Evolutionary conservation across 2,113 vertebrate species (phyloP).

Genomic region (Lipophrys pholis): DNA sequence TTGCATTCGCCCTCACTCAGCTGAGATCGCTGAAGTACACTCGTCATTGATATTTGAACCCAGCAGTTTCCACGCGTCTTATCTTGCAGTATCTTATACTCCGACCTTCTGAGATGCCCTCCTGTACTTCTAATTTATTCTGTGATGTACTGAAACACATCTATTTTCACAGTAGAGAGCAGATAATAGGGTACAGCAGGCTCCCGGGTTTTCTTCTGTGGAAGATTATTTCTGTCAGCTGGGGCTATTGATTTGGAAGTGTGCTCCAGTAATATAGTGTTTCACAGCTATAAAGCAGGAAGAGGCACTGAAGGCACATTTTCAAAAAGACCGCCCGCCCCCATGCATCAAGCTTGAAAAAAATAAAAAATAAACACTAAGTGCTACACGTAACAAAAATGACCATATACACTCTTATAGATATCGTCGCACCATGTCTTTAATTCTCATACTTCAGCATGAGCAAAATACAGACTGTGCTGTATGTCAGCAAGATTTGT

Average conservation of each 20-base stretch:
- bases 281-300: neutral
- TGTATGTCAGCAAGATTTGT: too few relatives aligned
- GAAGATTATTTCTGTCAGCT: slow-evolving; percentile 24
- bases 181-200: slow-evolving; percentile 10
- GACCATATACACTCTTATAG: too few relatives aligned
- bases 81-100: slow-evolving; percentile 1
- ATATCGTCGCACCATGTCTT: too few relatives aligned
- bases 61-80: neutral
- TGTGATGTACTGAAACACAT: slow-evolving; percentile 16
- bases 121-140: slow-evolving; percentile 13
- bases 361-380: too few relatives aligned
- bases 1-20: too few relatives aligned
- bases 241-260: neutral
- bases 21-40: neutral
- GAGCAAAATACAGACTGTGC: too few relatives aligned
- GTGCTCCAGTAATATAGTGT: slow-evolving; percentile 3
- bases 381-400: too few relatives aligned
- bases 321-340: neutral
- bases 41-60: neutral
- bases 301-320: neutral
- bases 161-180: slow-evolving; percentile 22
- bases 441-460: too few relatives aligned
- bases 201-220: slow-evolving; percentile 13
- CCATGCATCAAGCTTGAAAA: slow-evolving; percentile 6
- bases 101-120: neutral